Conservation (phyloP, 2,888 invertebrate species). For the Nezara viridula region DNA sequence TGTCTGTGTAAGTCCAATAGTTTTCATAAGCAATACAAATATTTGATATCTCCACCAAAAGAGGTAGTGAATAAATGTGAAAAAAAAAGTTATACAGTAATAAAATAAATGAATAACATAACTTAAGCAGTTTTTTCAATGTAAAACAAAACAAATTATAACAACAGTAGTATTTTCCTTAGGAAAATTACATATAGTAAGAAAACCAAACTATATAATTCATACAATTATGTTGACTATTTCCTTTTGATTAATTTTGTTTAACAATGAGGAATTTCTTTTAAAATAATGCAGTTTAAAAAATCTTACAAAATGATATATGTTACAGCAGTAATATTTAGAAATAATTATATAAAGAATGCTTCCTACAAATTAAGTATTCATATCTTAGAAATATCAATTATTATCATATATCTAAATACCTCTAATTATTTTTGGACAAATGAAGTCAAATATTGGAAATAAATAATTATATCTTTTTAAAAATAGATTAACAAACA, state of each 20-base stretch:
- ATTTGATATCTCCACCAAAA: background rate
- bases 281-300: background rate
- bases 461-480: background rate
- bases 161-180: background rate
- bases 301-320: background rate
- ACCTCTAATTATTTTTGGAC: background rate
- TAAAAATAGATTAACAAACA: background rate
- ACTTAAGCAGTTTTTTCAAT: background rate
- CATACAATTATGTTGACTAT: background rate
- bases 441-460: background rate
- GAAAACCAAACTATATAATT: background rate
- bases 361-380: background rate
- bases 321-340: background rate
- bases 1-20: constrained; percentile 4
- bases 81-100: background rate
- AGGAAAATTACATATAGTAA: background rate
- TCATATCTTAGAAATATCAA: background rate
- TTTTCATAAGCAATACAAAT: background rate
- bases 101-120: background rate
- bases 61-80: background rate
- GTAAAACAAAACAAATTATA: background rate
- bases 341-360: background rate
- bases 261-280: background rate
- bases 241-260: background rate
- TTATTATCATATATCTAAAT: background rate